These are phyloP conservation scores for Opisthocomus hoazin DNA, from an alignment of 2,113 vertebrate genomes.

Conservation along the genomic window DNA sequence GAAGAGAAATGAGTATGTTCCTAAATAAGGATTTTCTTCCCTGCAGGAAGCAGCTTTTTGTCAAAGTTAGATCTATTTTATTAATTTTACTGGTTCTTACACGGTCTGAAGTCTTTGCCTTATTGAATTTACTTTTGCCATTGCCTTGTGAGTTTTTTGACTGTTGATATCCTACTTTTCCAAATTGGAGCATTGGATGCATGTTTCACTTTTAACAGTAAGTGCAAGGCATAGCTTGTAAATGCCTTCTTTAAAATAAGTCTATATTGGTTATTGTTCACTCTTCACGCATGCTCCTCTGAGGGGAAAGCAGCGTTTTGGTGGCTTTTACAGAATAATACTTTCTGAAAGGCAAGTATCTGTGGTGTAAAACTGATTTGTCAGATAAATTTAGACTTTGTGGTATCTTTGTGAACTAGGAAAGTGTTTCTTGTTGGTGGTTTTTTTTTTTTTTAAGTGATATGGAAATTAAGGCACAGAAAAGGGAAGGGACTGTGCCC, in stretches of 20 bases:
- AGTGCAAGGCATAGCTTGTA: not conserved
- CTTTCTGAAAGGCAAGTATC: not conserved
- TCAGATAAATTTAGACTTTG: not conserved
- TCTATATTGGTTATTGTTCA: not conserved
- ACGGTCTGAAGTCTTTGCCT: not conserved
- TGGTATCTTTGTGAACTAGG: not conserved
- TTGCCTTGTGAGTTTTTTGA: not conserved
- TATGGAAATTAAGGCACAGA: not conserved
- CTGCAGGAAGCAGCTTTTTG: not conserved
- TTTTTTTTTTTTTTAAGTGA: not conserved
- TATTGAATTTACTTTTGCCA: not conserved
- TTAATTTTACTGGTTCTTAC: not conserved
- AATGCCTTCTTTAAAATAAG: not conserved
- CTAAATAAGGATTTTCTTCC: not conserved
- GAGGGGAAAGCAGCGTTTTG: not conserved
- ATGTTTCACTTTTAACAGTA: not conserved
- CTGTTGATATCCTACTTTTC: not conserved
- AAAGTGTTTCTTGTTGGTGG: not conserved
- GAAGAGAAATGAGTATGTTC: not conserved
- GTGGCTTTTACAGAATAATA: not conserved
- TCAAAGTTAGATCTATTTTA: not conserved
- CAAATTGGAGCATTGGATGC: not conserved
- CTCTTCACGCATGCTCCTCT: not conserved
- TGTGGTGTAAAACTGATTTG: not conserved
- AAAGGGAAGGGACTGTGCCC: not conserved